Percentiles rank a stretch among this genome's conserved stretches.
These are phyloP conservation scores for Galaxea fascicularis DNA, from an alignment of 92 coral and sea anemone genomes.

Conservation along the genomic window DNA sequence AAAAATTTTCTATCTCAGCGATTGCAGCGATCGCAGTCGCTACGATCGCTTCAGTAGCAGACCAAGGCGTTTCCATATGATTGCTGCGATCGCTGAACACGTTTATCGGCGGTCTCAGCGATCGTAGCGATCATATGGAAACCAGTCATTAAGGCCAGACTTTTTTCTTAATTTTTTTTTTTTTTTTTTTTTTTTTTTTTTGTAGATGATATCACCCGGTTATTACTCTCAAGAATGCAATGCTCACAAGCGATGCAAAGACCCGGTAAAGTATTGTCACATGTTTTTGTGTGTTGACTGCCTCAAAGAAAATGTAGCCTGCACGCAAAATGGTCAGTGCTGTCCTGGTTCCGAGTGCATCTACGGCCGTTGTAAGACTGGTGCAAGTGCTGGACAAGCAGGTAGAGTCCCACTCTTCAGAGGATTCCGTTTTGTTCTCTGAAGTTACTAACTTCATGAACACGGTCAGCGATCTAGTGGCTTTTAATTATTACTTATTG, in stretches of 20 bases:
- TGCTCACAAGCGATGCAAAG: constrained; percentile 95
- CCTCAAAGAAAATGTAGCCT: constrained; percentile 97
- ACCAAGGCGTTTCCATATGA: too few species aligned
- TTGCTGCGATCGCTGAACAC: too few species aligned
- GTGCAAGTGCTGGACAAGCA: constrained; percentile 84
- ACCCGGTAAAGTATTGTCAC: constrained; percentile 87
- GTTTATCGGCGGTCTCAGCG: too few species aligned
- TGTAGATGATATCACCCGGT: constrained; percentile 92
- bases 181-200: not conserved
- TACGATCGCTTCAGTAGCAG: too few species aligned
- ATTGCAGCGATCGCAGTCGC: too few species aligned
- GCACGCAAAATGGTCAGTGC: constrained; percentile 99
- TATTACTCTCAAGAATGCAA: constrained; percentile 98
- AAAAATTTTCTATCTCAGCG: too few species aligned
- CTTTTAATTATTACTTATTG: too few species aligned
- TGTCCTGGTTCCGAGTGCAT: constrained; percentile 98
- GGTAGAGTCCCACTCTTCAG: constrained; percentile 36
- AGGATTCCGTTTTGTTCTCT: not conserved
- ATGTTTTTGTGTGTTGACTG: constrained; percentile 99
- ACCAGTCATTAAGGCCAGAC: too few species aligned
- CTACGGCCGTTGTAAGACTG: constrained; percentile 98
- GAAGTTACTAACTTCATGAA: not conserved
- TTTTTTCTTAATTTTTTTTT: not conserved
- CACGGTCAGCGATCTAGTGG: not conserved
- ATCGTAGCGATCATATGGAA: too few species aligned